These are phyloP conservation scores for Anguilla obscura DNA, from an alignment of 2,797 vertebrate genomes.

Conservation along the genomic window DNA sequence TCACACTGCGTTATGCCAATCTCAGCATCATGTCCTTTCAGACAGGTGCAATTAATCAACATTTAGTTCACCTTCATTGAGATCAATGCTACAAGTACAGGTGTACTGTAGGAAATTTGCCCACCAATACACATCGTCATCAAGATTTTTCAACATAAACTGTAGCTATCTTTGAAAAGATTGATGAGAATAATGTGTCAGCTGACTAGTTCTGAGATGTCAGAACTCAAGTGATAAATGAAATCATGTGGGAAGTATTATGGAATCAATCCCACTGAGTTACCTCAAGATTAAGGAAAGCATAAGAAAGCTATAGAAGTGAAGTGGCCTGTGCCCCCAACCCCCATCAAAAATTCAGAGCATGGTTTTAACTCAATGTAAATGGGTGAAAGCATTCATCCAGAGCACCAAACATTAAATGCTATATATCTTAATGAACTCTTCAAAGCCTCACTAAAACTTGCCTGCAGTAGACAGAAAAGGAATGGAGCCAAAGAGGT, in stretches of 20 bases:
- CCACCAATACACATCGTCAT: constrained; percentile 68
- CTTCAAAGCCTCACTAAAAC: constrained; percentile 50
- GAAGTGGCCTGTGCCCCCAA: neutral
- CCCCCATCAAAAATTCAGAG: too few species aligned
- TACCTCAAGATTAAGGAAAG: neutral
- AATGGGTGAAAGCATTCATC: too few species aligned
- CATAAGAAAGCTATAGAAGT: neutral
- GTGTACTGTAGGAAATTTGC: constrained; percentile 40
- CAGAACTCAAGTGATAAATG: constrained; percentile 50
- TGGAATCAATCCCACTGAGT: neutral
- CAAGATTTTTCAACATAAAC: constrained; percentile 73
- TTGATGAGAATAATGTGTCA: constrained; percentile 25
- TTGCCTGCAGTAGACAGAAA: constrained; percentile 80
- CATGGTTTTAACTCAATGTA: too few species aligned
- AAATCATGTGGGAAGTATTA: constrained; percentile 35
- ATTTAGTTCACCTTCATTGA: neutral
- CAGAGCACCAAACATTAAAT: too few species aligned
- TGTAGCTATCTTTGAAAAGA: constrained; percentile 65
- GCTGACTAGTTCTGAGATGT: constrained; percentile 34
- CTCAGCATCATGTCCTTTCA: neutral
- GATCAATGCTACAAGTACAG: neutral
- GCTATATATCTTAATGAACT: neutral
- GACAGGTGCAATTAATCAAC: neutral
- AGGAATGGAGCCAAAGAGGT: constrained; percentile 79
- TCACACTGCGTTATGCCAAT: neutral